Conservation (phyloP, 2,888 invertebrate species). For the Phengaris alcon region DNA sequence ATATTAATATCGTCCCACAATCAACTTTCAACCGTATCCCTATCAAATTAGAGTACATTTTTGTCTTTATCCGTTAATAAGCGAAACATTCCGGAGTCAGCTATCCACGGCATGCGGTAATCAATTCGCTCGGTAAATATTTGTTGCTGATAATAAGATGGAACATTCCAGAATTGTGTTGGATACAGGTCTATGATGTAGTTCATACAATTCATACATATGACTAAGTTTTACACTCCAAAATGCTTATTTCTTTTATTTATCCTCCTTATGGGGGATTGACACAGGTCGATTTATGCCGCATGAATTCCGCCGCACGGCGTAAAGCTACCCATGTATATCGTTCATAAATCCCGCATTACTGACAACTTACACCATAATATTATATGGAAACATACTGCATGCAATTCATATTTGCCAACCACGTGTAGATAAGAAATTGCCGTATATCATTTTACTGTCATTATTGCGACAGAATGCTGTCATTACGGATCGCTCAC, state of each 20-base stretch:
- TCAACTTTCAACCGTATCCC: not conserved
- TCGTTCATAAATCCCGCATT: too few relatives aligned
- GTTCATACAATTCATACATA: not conserved
- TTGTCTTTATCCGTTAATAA: not conserved
- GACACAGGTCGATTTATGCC: too few relatives aligned
- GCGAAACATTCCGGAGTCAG: slow-evolving; percentile 16
- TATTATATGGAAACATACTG: too few relatives aligned
- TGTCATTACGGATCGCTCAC: slow-evolving; percentile 2
- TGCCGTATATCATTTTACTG: not conserved
- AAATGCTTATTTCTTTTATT: too few relatives aligned
- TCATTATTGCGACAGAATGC: not conserved
- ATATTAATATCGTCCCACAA: not conserved
- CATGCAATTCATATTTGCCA: too few relatives aligned
- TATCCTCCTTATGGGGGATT: too few relatives aligned
- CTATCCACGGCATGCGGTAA: slow-evolving; percentile 8
- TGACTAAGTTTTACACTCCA: too few relatives aligned
- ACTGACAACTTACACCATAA: too few relatives aligned
- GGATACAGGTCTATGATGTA: not conserved
- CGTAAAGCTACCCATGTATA: too few relatives aligned
- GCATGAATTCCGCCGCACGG: too few relatives aligned
- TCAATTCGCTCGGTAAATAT: slow-evolving; percentile 17
- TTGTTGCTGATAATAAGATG: slow-evolving; percentile 19
- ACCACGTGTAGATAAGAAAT: too few relatives aligned
- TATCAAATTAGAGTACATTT: not conserved
- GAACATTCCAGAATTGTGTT: slow-evolving; percentile 22